These are phyloP conservation scores for Anseranas semipalmata DNA, from an alignment of 2,113 vertebrate genomes.

Conservation along the genomic window DNA sequence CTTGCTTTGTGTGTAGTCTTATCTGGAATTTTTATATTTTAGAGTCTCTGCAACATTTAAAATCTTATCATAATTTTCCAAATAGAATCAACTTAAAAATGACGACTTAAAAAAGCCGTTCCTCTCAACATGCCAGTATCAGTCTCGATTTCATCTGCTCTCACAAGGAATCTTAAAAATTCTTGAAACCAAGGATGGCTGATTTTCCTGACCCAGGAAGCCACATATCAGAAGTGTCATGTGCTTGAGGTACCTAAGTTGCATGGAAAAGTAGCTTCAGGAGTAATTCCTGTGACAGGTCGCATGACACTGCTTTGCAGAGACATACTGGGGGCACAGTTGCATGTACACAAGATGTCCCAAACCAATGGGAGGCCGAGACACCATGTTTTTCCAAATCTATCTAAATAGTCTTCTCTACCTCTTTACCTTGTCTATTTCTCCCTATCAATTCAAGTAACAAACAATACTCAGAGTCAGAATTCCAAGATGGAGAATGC, in stretches of 20 bases:
- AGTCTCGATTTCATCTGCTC: neutral
- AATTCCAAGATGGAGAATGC: neutral
- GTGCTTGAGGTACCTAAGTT: neutral
- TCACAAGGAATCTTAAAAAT: neutral
- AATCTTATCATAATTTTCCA: neutral
- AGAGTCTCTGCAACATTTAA: neutral
- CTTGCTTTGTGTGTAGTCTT: too few species aligned
- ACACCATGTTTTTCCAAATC: neutral
- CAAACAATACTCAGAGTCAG: neutral
- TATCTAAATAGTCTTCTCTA: neutral
- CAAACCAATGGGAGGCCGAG: neutral
- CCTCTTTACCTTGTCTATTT: neutral
- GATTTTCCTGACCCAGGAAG: neutral
- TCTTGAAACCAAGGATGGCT: neutral
- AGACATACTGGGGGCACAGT: accelerated
- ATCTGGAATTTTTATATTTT: neutral
- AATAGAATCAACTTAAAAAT: neutral
- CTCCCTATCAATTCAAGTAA: neutral
- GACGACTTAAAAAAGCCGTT: neutral
- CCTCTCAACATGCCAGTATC: neutral
- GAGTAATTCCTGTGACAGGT: neutral
- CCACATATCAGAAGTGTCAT: neutral
- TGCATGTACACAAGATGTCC: neutral
- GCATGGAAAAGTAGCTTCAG: neutral
- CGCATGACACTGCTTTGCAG: neutral